Evolutionary conservation across 2,113 vertebrate species (phyloP).

Genomic region (Anseranas semipalmata): DNA sequence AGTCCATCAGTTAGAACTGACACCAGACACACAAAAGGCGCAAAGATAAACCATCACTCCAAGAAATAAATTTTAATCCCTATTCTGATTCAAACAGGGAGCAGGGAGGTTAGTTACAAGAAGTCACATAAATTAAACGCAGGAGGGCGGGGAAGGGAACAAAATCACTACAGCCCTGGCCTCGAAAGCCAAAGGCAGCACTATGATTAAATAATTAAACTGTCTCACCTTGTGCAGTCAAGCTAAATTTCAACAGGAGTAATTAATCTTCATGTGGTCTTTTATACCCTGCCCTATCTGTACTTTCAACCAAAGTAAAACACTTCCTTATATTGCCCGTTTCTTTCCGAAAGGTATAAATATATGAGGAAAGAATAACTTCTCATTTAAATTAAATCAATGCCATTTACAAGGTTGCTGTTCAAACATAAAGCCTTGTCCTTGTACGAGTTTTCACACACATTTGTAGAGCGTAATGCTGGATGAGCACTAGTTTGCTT

Average conservation of each 20-base stretch:
- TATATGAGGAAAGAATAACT: background rate
- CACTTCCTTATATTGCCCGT: background rate
- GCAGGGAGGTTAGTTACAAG: background rate
- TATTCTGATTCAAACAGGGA: background rate
- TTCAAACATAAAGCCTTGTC: background rate
- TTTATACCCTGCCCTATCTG: slow-evolving; percentile 49
- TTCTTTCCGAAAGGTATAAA: slow-evolving; percentile 19
- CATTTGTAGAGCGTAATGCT: background rate
- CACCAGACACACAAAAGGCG: background rate
- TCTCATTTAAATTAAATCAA: slow-evolving; percentile 38
- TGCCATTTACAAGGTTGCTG: background rate
- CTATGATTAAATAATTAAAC: slow-evolving; percentile 73
- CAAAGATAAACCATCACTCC: background rate
- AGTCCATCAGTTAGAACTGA: background rate
- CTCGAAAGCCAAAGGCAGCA: slow-evolving; percentile 27
- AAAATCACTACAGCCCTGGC: slow-evolving; percentile 23
- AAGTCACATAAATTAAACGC: slow-evolving; percentile 32
- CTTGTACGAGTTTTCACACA: background rate
- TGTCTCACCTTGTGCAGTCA: slow-evolving; percentile 70
- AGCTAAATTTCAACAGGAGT: slow-evolving; percentile 62
- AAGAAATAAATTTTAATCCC: background rate
- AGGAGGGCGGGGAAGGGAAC: background rate
- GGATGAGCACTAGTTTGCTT: background rate
- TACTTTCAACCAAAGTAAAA: slow-evolving; percentile 47
- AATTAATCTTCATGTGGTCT: slow-evolving; percentile 69